A percentile compares a stretch with the other conserved stretches of the same genome.
These are phyloP conservation scores for Agrilus cyanescens DNA, from an alignment of 2,888 invertebrate species.

Conservation along the genomic window DNA sequence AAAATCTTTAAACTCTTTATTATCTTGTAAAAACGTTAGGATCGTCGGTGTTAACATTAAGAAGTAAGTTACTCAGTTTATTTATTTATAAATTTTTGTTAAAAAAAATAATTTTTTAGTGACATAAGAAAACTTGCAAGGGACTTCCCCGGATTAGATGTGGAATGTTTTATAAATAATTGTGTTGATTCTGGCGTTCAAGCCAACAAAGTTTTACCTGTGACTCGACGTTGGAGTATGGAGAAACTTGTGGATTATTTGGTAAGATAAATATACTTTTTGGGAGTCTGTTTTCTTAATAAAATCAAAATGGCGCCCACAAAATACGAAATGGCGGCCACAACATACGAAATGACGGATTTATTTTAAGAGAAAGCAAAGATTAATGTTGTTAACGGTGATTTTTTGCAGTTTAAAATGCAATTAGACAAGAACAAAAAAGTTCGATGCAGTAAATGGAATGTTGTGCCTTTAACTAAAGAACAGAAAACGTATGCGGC, in stretches of 20 bases:
- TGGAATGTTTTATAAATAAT: constrained; percentile 41
- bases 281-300: background rate
- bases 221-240: constrained; percentile 47
- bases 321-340: too few species aligned
- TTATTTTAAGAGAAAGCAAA: too few species aligned
- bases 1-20: constrained; percentile 39
- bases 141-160: constrained; percentile 46
- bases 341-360: too few species aligned
- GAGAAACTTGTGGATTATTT: constrained; percentile 43
- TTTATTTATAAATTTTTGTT: constrained; percentile 2
- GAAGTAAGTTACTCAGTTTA: constrained; percentile 35
- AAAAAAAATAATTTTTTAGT: constrained; percentile 30
- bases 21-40: constrained; percentile 45
- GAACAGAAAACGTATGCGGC: constrained; percentile 49
- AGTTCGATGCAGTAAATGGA: constrained; percentile 50
- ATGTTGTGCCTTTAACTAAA: constrained; percentile 41
- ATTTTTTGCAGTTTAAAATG: constrained; percentile 35
- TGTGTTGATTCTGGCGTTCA: constrained; percentile 47
- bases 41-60: constrained; percentile 52
- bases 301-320: too few species aligned
- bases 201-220: constrained; percentile 41
- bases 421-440: constrained; percentile 43
- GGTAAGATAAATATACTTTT: constrained; percentile 28
- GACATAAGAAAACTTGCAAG: constrained; percentile 50
- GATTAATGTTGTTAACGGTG: constrained; percentile 1